Evolutionary conservation across 2,113 vertebrate species (phyloP).

Genomic region (Dinomys branickii): DNA sequence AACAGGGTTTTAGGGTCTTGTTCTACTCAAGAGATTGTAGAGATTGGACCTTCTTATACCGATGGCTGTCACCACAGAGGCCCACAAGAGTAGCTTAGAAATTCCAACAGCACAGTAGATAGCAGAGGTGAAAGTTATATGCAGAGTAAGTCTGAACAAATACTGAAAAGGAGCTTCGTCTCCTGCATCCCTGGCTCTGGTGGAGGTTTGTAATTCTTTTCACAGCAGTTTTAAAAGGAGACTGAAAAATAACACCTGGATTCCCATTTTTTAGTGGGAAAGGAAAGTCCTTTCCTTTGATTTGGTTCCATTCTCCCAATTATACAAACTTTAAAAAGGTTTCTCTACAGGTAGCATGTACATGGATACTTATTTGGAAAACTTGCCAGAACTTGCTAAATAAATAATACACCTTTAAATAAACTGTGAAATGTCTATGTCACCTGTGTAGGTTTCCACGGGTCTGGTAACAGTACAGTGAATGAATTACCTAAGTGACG

Average conservation of each 20-base stretch:
- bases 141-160: neutral
- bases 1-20: neutral
- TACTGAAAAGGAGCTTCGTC: neutral
- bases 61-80: neutral
- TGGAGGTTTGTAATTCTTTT: constrained; percentile 47
- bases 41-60: neutral
- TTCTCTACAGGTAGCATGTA: neutral
- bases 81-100: neutral
- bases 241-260: constrained; percentile 29
- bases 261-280: constrained; percentile 20
- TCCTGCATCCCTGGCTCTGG: neutral
- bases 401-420: constrained; percentile 69
- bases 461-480: constrained; percentile 3
- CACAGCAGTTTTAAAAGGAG: constrained; percentile 50
- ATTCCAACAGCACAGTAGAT: neutral
- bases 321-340: neutral
- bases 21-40: neutral
- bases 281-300: constrained; percentile 16
- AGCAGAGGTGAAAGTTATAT: neutral
- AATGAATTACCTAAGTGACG: constrained; percentile 54
- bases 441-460: neutral
- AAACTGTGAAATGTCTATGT: constrained; percentile 41
- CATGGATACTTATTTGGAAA: neutral
- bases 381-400: constrained; percentile 50
- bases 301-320: neutral